A percentile compares a stretch with the other conserved stretches of the same genome.
Evolutionary conservation across 2,797 vertebrate genomes (phyloP).

Genomic region (Valencia hispanica): DNA sequence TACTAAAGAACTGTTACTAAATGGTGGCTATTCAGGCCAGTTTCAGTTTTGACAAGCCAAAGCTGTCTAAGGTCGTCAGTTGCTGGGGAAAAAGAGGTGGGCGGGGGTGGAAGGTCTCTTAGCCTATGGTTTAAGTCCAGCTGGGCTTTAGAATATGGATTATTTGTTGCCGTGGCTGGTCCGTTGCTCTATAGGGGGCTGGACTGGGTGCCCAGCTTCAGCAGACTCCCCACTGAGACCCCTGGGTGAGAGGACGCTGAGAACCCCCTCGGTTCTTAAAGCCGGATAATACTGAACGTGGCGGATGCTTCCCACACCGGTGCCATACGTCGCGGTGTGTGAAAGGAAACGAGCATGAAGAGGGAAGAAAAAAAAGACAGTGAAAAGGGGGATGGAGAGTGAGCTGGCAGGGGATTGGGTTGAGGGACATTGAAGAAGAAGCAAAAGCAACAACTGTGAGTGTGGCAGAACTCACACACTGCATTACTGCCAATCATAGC

Average conservation of each 20-base stretch:
- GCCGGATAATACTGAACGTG: constrained; percentile 62
- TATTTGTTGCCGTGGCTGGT: constrained; percentile 69
- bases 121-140: constrained; percentile 74
- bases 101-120: constrained; percentile 64
- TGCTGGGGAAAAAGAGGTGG: constrained; percentile 55
- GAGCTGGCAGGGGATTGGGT: constrained; percentile 28
- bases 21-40: constrained; percentile 64
- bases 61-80: constrained; percentile 68
- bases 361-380: constrained; percentile 40
- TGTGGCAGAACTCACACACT: constrained; percentile 60
- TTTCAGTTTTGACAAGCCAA: constrained; percentile 74
- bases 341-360: constrained; percentile 59
- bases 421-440: constrained; percentile 45
- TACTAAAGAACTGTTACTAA: constrained; percentile 63
- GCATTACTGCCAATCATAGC: constrained; percentile 72
- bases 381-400: constrained; percentile 49
- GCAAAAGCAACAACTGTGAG: constrained; percentile 60
- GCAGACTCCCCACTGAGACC: constrained; percentile 75
- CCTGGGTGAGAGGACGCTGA: constrained; percentile 76
- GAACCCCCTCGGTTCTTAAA: constrained; percentile 67
- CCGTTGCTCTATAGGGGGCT: constrained; percentile 68
- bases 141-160: constrained; percentile 84
- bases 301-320: constrained; percentile 64
- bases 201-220: constrained; percentile 66
- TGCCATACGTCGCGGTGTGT: constrained; percentile 64